Percentiles rank a stretch among this genome's conserved stretches.
phyloP scores from a whole-genome alignment of 2,113 vertebrate species.

The Pterocles orientalis region DNA sequence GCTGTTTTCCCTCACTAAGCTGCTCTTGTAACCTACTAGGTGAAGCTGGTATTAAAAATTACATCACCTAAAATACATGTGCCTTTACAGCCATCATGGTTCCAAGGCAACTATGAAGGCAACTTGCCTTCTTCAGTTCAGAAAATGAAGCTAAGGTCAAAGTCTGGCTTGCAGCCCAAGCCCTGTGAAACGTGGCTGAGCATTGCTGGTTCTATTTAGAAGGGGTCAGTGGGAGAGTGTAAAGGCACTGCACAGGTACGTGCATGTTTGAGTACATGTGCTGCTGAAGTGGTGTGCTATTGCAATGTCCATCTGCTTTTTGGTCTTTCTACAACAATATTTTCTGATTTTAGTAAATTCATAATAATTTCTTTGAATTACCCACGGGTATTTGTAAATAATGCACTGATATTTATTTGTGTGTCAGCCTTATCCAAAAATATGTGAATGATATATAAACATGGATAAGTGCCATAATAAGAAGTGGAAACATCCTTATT shows the following conservation, averaged over 20 bases:
- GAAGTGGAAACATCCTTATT: background rate
- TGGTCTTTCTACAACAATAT: background rate
- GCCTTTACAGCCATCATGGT: background rate
- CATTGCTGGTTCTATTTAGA: background rate
- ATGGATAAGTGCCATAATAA: background rate
- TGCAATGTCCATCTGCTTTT: background rate
- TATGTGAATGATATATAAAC: background rate
- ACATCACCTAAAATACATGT: background rate
- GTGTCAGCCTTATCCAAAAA: background rate
- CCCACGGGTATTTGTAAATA: background rate
- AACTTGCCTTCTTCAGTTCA: background rate
- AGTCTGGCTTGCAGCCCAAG: background rate
- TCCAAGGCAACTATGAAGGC: background rate
- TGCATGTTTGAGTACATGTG: background rate
- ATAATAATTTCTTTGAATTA: background rate
- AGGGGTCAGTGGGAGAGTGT: background rate
- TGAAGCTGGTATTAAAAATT: background rate
- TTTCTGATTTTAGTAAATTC: background rate
- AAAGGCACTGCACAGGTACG: background rate
- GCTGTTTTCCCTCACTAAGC: background rate
- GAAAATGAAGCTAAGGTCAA: background rate
- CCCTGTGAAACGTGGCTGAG: background rate
- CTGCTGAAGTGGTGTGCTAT: background rate
- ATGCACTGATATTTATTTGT: background rate
- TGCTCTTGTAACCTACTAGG: background rate